phyloP scores from a whole-genome alignment of 2,113 vertebrate genomes.

The Aix galericulata region DNA sequence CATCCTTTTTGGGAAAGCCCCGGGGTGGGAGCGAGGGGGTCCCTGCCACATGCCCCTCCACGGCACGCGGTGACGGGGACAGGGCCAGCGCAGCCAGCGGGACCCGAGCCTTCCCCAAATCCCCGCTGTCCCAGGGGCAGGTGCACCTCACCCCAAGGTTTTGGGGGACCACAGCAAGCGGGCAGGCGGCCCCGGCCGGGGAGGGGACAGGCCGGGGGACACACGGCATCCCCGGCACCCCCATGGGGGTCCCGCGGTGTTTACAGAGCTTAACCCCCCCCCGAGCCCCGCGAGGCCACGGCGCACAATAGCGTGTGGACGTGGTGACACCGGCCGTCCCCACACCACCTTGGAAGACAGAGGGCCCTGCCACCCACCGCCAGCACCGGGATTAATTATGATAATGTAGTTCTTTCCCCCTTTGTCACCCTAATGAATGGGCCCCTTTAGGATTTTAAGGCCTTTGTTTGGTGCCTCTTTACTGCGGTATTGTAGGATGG shows the following conservation, averaged over 20 bases:
- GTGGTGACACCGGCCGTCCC: constrained; percentile 69
- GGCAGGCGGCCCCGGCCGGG: neutral
- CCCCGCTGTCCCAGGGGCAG: neutral
- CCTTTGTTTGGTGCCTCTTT: constrained; percentile 90
- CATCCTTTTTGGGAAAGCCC: neutral
- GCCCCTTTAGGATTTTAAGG: constrained; percentile 89
- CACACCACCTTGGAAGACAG: constrained; percentile 73
- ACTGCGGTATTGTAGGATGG: constrained; percentile 86
- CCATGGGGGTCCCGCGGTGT: neutral
- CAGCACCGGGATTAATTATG: constrained; percentile 91
- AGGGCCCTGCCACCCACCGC: constrained; percentile 89
- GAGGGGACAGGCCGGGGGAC: neutral
- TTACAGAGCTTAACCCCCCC: constrained; percentile 64
- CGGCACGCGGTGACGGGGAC: rapidly evolving
- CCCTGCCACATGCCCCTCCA: neutral
- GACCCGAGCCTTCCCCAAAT: neutral
- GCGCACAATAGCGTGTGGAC: constrained; percentile 74
- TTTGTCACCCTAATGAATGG: constrained; percentile 95
- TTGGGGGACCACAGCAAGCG: neutral
- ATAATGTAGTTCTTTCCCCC: constrained; percentile 94
- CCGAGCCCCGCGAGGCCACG: constrained; percentile 57
- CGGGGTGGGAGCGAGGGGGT: neutral
- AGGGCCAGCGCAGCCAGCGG: neutral
- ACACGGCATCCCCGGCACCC: neutral
- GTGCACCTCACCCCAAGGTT: neutral